Evolutionary conservation across 2,113 vertebrate species (phyloP).

Genomic region (Myotis lucifugus): DNA sequence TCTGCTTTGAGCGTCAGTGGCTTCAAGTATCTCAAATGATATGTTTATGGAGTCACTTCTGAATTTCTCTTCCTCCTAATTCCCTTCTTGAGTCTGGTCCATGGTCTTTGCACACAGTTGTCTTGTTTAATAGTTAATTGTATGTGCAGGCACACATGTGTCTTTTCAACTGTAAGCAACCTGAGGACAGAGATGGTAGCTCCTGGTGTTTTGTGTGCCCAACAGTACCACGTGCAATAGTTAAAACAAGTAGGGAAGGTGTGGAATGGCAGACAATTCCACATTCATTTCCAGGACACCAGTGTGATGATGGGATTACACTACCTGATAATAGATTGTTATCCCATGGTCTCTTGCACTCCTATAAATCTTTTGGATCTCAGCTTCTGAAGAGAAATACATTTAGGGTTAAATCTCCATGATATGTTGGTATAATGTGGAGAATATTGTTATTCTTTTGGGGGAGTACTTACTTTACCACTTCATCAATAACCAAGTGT

Average conservation of each 20-base stretch:
- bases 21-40: background rate
- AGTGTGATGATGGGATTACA: background rate
- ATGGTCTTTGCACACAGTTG: background rate
- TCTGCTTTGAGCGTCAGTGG: background rate
- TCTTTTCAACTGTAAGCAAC: background rate
- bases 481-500: background rate
- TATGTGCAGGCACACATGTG: background rate
- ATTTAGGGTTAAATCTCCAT: conserved; percentile 32
- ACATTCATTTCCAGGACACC: background rate
- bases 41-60: background rate
- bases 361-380: conserved; percentile 4
- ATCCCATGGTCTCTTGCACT: conserved; percentile 8
- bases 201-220: background rate
- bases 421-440: background rate
- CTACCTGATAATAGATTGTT: conserved; percentile 17
- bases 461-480: background rate
- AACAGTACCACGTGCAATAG: background rate
- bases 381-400: conserved; percentile 21
- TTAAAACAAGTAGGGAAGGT: background rate
- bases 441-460: conserved; percentile 1
- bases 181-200: background rate
- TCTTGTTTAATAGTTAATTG: background rate
- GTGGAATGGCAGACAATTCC: background rate
- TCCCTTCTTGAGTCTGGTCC: background rate
- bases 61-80: background rate